Base-by-base conservation (phyloP, 2,888 invertebrate species). In the Idaea biselata region DNA sequence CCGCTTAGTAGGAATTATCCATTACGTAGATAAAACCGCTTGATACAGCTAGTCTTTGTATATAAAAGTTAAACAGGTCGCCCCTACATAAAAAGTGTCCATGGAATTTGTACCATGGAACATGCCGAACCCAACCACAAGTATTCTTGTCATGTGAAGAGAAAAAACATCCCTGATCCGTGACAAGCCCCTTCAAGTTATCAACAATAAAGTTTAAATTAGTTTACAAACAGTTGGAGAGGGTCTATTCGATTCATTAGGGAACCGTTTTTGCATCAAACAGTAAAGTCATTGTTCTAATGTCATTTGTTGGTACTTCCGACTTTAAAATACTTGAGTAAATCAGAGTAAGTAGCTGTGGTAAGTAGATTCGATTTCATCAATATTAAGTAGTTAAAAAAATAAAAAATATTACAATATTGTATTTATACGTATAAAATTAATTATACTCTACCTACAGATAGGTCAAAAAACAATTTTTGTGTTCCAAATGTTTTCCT, bases 131-230 rank as follows among this genome's bases (percentile, higher is more conserved):
- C 44, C 2, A 14, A 14, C 44, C 44, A 44, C 44, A 44, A 44
- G 14, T 44, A 44, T 44, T 44, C 7, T 44, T 44, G 44, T 44
- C 44, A 44, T 11, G 44, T 44, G 44, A 44, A 44, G 44, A 44
- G 44, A 44, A 44, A 25, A 44, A 44, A 44, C 44, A 44, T 44
- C 44, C 3, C 44, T 44, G 44, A 44, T 44, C 11, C 44, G 44
- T 44, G 44, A 44, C 14, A 44, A 44, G 44, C 44, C 44, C 44
- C 44, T 44, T 44, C 44, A 44, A 44, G 44, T 44, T 44, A 44
- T 44, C 44, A 44, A 44, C 44, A 44, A 44, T 44, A 44, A 44
- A 44, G 44, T 44, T 44, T 44, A 44, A 44, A 44, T 44, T 44
- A 44, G 44, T 44, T 44, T 44, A 44, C 44, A 44, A 44, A 44